A percentile compares a stretch with the other conserved stretches of the same genome.
Conservation (phyloP, 2,113 vertebrate species). For the Dipodomys ordii region DNA sequence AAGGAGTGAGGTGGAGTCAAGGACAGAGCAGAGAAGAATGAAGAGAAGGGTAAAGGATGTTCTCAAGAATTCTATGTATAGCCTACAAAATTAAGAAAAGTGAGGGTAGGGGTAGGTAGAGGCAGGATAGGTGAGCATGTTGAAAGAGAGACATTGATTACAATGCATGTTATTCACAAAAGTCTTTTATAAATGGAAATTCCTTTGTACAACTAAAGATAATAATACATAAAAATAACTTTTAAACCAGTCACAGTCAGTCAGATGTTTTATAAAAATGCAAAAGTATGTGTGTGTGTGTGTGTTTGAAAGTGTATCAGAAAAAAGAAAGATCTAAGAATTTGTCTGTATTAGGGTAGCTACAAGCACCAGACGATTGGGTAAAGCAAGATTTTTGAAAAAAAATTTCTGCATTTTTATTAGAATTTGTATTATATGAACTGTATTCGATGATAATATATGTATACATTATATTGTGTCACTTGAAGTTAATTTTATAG, state of each 20-base stretch:
- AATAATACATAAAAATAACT: background rate
- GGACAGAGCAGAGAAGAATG: too few species aligned
- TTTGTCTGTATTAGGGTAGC: background rate
- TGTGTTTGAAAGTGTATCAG: background rate
- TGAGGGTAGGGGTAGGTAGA: too few species aligned
- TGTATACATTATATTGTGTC: background rate
- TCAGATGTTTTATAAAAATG: background rate
- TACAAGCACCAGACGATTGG: background rate
- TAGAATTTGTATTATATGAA: background rate
- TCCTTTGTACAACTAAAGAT: too few species aligned
- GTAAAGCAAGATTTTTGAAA: background rate
- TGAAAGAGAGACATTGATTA: too few species aligned
- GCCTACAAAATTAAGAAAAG: too few species aligned
- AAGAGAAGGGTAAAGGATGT: too few species aligned
- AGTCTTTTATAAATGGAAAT: too few species aligned
- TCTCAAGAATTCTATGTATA: too few species aligned
- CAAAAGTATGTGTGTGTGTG: background rate
- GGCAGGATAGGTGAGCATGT: too few species aligned
- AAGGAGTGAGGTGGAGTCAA: too few species aligned
- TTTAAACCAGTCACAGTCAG: background rate
- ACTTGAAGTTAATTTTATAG: slow-evolving; percentile 17
- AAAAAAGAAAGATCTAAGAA: background rate
- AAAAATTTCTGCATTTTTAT: background rate
- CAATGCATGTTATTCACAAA: too few species aligned
- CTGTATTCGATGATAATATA: background rate